These are phyloP conservation scores for Laothoe populi DNA, from an alignment of 2,888 invertebrate genomes.

Conservation along the genomic window DNA sequence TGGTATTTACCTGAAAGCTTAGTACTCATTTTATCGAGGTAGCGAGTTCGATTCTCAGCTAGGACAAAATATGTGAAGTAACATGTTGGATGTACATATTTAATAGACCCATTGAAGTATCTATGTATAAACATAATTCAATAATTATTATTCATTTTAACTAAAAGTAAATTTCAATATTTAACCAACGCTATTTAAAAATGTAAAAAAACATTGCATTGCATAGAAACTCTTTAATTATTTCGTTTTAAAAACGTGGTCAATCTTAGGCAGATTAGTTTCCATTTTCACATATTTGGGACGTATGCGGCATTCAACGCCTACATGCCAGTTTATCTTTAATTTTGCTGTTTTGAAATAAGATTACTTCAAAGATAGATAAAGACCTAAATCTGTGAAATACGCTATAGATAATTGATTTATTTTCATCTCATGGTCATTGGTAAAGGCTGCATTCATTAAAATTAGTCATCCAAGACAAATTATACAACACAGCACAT, in stretches of 20 bases:
- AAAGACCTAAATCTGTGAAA: neutral
- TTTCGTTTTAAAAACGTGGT: slow-evolving; percentile 12
- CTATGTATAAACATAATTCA: no score
- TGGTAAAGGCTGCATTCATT: neutral
- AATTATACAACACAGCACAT: slow-evolving; percentile 2
- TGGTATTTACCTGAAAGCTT: no score
- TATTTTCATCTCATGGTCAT: slow-evolving; percentile 1
- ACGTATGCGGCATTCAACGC: neutral
- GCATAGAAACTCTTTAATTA: no score
- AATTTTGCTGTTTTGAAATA: slow-evolving; percentile 6
- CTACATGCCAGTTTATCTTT: slow-evolving; percentile 4
- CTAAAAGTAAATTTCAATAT: no score
- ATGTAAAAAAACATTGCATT: no score
- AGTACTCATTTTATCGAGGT: no score
- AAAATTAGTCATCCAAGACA: neutral
- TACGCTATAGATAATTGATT: neutral
- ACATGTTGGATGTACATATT: no score
- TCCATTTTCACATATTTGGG: slow-evolving; percentile 3
- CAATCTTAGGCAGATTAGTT: slow-evolving; percentile 1
- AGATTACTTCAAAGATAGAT: neutral
- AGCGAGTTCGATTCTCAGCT: no score
- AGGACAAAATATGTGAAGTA: no score
- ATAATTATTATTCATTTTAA: no score
- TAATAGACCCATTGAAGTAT: no score
- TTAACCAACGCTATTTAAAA: no score